Percentiles rank a stretch among this genome's conserved stretches.
These are phyloP conservation scores for Neoascia interrupta DNA, from an alignment of 2,888 invertebrate genomes.

Conservation along the genomic window DNA sequence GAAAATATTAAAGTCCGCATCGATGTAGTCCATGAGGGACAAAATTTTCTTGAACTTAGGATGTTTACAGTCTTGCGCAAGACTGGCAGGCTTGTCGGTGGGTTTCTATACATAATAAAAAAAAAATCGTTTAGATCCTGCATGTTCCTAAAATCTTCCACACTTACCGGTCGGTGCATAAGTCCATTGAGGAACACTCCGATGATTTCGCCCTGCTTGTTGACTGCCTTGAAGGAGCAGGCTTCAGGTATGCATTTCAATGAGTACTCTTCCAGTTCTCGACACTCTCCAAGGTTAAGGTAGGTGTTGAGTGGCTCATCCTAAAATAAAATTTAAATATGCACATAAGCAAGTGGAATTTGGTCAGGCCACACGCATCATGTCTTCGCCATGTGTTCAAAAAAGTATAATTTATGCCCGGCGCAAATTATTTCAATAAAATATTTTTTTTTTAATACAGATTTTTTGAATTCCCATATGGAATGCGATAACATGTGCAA, in stretches of 20 bases:
- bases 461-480: neutral
- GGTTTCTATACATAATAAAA: constrained; percentile 43
- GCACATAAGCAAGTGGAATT: no score
- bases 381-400: neutral
- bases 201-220: constrained; percentile 80
- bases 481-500: constrained; percentile 25
- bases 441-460: neutral
- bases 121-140: no score
- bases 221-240: constrained; percentile 82
- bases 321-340: constrained; percentile 71
- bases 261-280: constrained; percentile 82
- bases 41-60: constrained; percentile 81
- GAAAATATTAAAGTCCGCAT: constrained; percentile 79
- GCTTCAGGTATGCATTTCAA: constrained; percentile 81
- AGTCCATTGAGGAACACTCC: constrained; percentile 82
- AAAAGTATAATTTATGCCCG: constrained; percentile 40
- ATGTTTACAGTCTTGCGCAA: constrained; percentile 78
- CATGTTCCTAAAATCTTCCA: no score
- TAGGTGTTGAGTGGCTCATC: constrained; percentile 79
- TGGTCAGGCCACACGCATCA: constrained; percentile 11
- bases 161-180: constrained; percentile 76
- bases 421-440: constrained; percentile 12
- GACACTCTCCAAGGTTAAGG: constrained; percentile 78
- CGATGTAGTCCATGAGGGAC: constrained; percentile 80
- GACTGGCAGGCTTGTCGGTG: constrained; percentile 68